A percentile compares a stretch with the other conserved stretches of the same genome.
phyloP scores from a whole-genome alignment of 23 tunicate species.

The Diplosoma virens region DNA sequence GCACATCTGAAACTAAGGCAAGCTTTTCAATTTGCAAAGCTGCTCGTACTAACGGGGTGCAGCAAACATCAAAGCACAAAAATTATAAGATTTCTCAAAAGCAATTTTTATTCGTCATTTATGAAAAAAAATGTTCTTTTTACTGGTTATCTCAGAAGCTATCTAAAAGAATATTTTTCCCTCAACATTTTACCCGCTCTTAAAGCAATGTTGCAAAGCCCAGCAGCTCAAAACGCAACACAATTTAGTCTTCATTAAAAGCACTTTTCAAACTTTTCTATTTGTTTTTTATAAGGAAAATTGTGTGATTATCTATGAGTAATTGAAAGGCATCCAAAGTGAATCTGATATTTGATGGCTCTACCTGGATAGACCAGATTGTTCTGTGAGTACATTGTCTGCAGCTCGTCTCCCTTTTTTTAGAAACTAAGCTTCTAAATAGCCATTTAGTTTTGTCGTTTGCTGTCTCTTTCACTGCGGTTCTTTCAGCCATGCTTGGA shows the following conservation, averaged over 20 bases:
- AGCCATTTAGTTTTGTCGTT: not conserved
- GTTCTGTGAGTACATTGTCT: not conserved
- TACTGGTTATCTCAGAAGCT: not conserved
- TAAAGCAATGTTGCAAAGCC: not conserved
- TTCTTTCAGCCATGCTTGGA: not conserved
- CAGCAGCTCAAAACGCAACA: not conserved
- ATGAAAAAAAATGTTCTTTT: not conserved
- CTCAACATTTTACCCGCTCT: not conserved
- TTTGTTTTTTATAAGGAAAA: not conserved
- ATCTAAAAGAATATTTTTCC: not conserved
- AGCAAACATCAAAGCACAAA: not conserved
- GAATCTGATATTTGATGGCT: not conserved
- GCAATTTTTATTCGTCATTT: not conserved
- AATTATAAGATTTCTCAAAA: not conserved
- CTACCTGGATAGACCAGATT: not conserved
- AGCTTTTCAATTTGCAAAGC: no score
- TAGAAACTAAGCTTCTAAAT: not conserved
- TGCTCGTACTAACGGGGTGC: no score
- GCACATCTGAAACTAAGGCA: no score
- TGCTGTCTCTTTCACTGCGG: not conserved
- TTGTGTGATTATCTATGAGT: not conserved
- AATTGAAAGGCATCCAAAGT: not conserved
- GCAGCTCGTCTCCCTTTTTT: not conserved
- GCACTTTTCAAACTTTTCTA: not conserved
- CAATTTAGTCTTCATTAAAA: not conserved